These are phyloP conservation scores for Leptinotarsa lineolata DNA, from an alignment of 1,140 invertebrate genomes.

Conservation along the genomic window DNA sequence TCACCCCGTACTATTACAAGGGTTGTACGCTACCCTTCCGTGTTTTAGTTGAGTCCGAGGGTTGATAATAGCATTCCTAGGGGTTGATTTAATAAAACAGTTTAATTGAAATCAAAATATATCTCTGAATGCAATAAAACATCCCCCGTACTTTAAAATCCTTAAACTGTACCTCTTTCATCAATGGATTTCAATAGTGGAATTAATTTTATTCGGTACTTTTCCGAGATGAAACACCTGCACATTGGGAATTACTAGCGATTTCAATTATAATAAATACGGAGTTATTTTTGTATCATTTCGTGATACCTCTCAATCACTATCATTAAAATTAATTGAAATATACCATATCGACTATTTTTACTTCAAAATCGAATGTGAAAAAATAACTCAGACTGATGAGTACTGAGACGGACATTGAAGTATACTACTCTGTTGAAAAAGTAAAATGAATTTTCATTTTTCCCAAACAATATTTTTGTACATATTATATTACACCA, in stretches of 20 bases:
- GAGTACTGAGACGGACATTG: too few relatives aligned
- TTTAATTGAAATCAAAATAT: conserved; percentile 47
- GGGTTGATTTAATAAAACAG: conserved; percentile 37
- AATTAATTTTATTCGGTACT: conserved; percentile 12
- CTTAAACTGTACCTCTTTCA: conserved; percentile 32
- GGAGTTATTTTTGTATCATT: not conserved
- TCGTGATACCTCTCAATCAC: not conserved
- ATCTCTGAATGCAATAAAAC: conserved; percentile 42
- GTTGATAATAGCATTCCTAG: conserved; percentile 30
- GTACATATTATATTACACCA: too few relatives aligned
- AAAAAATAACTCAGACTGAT: too few relatives aligned
- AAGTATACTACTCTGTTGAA: too few relatives aligned
- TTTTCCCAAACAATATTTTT: too few relatives aligned
- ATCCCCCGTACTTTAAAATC: conserved; percentile 39
- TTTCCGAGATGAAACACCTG: conserved; percentile 1
- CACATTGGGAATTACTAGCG: conserved; percentile 8
- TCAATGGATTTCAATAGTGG: conserved; percentile 19
- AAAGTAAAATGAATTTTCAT: too few relatives aligned
- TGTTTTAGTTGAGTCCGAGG: conserved; percentile 19
- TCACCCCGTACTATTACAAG: conserved; percentile 12
- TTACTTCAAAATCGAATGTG: too few relatives aligned
- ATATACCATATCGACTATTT: too few relatives aligned
- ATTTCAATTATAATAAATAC: too few relatives aligned
- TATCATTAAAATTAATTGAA: not conserved
- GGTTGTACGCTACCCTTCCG: conserved; percentile 27